Conservation (phyloP, 2,113 vertebrate genomes). For the Microtus pennsylvanicus region DNA sequence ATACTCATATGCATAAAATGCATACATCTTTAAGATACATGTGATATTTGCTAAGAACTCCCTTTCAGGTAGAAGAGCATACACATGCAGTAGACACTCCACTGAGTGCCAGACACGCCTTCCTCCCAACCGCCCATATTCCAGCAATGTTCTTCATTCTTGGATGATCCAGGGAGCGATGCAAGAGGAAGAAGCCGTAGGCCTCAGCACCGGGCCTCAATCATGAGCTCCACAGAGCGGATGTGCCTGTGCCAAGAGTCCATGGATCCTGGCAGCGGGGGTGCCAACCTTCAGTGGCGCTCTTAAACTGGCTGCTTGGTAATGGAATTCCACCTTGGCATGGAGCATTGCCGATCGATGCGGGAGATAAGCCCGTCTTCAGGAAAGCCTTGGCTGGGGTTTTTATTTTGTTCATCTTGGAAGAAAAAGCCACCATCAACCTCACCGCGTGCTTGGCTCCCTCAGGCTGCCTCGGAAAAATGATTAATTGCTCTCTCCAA, state of each 20-base stretch:
- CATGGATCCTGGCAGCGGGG: not conserved
- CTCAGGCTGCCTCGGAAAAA: constrained; percentile 68
- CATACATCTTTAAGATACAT: not conserved
- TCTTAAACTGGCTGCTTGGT: not conserved
- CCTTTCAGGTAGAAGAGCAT: not conserved
- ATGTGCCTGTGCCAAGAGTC: constrained; percentile 49
- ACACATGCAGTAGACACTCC: not conserved
- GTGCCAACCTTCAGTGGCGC: not conserved
- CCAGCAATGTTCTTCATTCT: constrained; percentile 13
- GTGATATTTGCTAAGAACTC: too few species aligned
- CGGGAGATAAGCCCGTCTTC: constrained; percentile 4
- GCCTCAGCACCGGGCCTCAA: constrained; percentile 27
- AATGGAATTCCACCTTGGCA: constrained; percentile 39
- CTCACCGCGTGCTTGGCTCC: constrained; percentile 28
- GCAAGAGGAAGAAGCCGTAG: not conserved
- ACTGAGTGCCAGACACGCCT: not conserved
- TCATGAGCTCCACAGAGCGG: not conserved
- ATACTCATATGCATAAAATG: not conserved
- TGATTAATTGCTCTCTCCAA: constrained; percentile 78
- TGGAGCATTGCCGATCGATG: constrained; percentile 32
- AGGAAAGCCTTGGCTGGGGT: constrained; percentile 12
- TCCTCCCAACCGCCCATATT: not conserved
- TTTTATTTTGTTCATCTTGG: constrained; percentile 68
- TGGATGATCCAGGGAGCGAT: not conserved
- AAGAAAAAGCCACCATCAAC: constrained; percentile 67